Conservation (phyloP, 2,888 invertebrate genomes). For the Cetonia aurata region DNA sequence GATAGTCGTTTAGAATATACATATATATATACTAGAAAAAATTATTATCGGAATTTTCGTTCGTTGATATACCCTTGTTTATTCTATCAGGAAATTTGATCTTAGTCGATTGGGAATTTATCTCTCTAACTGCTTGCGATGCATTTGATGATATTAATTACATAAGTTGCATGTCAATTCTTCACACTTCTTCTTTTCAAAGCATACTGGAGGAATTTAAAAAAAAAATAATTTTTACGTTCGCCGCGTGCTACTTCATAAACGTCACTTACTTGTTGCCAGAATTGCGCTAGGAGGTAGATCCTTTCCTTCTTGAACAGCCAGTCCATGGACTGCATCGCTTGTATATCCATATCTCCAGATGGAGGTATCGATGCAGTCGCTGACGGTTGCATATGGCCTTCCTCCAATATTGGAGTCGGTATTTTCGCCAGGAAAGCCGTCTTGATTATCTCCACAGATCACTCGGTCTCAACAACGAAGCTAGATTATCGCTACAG, state of each 20-base stretch:
- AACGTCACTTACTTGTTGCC: constrained; percentile 92
- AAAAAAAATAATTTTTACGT: too few relatives aligned
- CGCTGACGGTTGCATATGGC: constrained; percentile 83
- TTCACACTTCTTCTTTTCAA: not conserved
- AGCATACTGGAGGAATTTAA: constrained; percentile 10
- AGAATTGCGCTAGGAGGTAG: constrained; percentile 93
- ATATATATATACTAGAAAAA: not conserved
- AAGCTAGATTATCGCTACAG: too few relatives aligned
- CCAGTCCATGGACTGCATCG: constrained; percentile 97
- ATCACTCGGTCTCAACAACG: constrained; percentile 35
- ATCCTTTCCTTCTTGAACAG: constrained; percentile 96
- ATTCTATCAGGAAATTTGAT: too few relatives aligned
- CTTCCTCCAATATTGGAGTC: constrained; percentile 46
- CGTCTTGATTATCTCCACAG: constrained; percentile 50
- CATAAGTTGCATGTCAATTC: too few relatives aligned
- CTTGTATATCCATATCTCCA: constrained; percentile 91
- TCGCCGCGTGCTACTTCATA: not conserved
- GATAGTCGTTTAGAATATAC: not conserved
- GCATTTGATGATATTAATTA: too few relatives aligned
- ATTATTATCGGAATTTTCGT: too few relatives aligned
- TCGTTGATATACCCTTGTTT: too few relatives aligned
- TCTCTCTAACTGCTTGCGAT: too few relatives aligned
- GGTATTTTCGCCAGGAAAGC: constrained; percentile 55
- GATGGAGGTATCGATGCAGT: constrained; percentile 70
- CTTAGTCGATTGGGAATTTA: too few relatives aligned